Base-by-base conservation (phyloP, 2,888 invertebrate genomes). In the Tetranychus piercei region DNA sequence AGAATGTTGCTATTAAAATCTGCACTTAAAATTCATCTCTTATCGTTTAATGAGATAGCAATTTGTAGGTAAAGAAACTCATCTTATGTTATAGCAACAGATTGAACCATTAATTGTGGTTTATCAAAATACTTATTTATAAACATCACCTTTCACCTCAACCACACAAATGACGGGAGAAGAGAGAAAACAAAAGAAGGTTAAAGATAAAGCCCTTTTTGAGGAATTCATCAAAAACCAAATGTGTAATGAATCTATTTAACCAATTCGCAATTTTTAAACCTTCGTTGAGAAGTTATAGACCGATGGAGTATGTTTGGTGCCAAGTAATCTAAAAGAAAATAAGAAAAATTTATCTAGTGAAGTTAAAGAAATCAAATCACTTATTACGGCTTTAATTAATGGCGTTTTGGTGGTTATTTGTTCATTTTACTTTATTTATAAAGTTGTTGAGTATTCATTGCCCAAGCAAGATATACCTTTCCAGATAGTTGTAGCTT, bases 351-450 rank as follows among this genome's bases (percentile, higher is more conserved):
- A 55, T 67, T 55, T 15, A 55, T 15, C 15, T 3, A 55, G 7
- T 2, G 34, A 73, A 73, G 44, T 67, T 4, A 74, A 44, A 43
- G 77, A 74, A 71, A 73, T 77, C 6, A 71, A 75, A 44, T 74
- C 77, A 55, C 76, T 78, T 70, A 44, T 79, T 44, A 90, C 95
- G 80, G 93, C 93, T 1, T 89, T 96, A 72, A 86, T 89, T 43
- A 96, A 97, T 82, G 94, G 96, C 81, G 85, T 96, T n/a, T 85
- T 96, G 78, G 94, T 96, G 1, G 91, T 97, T 66, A 87, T 88
- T 74, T 92, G 94, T 77, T 94, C 95, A n/a, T 97, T 97, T 83
- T 87, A 89, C 20, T 96, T 97, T 85, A 94, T 94, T 75, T 96
- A 94, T 83, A 86, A 89, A 81, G 94, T 94, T 1, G 84, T 94